phyloP scores from a whole-genome alignment of 1,140 invertebrate genomes.

The Chlorops oryzae region DNA sequence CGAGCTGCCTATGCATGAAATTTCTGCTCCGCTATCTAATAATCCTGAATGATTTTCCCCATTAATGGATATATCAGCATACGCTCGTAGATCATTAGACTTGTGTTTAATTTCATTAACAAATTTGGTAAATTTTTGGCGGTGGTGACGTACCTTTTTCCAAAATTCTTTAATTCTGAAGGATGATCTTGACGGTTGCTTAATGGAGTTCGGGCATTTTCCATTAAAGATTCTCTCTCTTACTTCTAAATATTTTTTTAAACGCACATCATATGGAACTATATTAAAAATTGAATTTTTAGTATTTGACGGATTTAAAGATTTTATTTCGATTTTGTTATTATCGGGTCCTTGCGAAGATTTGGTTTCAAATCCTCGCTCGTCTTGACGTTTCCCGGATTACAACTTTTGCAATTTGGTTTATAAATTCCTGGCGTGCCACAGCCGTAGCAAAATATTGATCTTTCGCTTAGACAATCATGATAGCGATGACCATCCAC shows the following conservation, averaged over 20 bases:
- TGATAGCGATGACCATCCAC: too few species aligned
- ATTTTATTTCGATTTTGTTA: too few species aligned
- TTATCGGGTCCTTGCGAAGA: too few species aligned
- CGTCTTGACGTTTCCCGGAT: too few species aligned
- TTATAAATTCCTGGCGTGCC: too few species aligned
- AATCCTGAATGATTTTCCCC: not conserved
- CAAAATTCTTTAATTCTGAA: constrained; percentile 4
- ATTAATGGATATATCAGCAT: constrained; percentile 1
- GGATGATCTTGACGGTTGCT: not conserved
- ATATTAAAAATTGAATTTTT: not conserved
- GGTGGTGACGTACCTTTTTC: too few species aligned
- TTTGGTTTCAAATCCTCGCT: too few species aligned
- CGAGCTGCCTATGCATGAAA: constrained; percentile 9
- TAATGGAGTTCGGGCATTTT: too few species aligned
- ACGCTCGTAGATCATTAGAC: constrained; percentile 11
- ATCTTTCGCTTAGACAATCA: too few species aligned
- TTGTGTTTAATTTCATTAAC: not conserved
- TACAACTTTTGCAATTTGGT: too few species aligned
- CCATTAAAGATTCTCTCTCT: constrained; percentile 1
- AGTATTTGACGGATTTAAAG: too few species aligned
- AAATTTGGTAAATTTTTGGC: not conserved
- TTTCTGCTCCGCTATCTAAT: constrained; percentile 12
- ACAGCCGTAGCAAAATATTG: too few species aligned
- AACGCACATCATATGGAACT: constrained; percentile 10
- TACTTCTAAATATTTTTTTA: constrained; percentile 4